Evolutionary conservation across 2,797 vertebrate genomes (phyloP).

Genomic region (Mormyrops attenuatus): DNA sequence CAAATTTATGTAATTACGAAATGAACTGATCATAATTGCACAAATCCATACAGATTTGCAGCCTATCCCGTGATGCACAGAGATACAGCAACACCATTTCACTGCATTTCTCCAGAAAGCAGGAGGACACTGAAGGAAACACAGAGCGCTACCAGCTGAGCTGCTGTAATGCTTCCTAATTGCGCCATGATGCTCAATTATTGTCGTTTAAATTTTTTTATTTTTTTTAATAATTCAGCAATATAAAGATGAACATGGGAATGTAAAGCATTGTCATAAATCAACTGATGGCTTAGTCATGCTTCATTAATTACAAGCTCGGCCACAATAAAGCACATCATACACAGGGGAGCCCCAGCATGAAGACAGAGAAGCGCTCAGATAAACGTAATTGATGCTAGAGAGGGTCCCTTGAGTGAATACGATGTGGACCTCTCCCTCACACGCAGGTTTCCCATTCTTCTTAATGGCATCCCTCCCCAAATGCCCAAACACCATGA

Average conservation of each 20-base stretch:
- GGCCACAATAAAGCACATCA: not conserved
- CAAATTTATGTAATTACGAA: not conserved
- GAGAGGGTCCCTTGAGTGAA: not conserved
- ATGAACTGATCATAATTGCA: not conserved
- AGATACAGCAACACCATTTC: not conserved
- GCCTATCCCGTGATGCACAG: not conserved
- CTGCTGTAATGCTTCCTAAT: not conserved
- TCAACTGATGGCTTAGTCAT: not conserved
- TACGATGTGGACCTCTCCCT: not conserved
- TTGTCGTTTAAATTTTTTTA: not conserved
- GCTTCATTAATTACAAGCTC: not conserved
- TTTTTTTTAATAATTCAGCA: no score
- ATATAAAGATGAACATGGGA: not conserved
- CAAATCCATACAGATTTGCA: not conserved
- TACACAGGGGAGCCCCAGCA: not conserved
- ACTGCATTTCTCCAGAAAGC: not conserved
- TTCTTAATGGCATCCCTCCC: not conserved
- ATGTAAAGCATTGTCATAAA: not conserved
- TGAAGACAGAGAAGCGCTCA: not conserved
- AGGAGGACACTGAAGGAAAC: not conserved
- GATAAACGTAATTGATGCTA: not conserved
- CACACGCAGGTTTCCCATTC: not conserved
- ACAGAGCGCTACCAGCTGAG: not conserved
- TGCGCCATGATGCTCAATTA: not conserved
- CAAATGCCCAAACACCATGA: not conserved